Conservation (phyloP, 2,888 invertebrate genomes). For the Clepsis dumicolana region DNA sequence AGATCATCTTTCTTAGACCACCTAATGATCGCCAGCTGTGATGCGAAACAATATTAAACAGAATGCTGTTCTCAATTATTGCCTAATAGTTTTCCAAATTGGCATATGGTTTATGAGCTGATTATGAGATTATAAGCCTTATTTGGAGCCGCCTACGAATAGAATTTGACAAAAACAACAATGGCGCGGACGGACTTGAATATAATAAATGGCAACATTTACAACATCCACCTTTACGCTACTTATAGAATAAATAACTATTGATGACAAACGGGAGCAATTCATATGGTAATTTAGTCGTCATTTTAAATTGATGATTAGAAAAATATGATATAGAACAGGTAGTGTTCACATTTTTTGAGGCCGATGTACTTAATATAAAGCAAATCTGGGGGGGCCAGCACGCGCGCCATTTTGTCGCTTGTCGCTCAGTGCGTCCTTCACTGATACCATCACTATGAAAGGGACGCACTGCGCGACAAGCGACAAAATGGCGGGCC, state of each 20-base stretch:
- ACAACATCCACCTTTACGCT: not conserved
- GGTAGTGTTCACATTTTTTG: no score
- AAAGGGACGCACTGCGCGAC: no score
- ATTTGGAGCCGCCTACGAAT: conserved; percentile 12
- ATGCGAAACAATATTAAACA: not conserved
- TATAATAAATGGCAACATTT: not conserved
- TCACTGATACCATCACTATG: no score
- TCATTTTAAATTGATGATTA: not conserved
- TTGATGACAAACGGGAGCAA: not conserved
- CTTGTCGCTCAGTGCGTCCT: no score
- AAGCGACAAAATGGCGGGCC: no score
- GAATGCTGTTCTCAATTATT: conserved; percentile 5
- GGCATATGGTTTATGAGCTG: conserved; percentile 25
- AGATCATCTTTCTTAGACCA: conserved; percentile 2
- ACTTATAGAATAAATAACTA: not conserved
- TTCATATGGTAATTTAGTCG: not conserved
- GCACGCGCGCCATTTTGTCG: no score
- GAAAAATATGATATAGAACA: not conserved
- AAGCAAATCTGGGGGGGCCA: no score
- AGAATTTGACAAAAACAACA: conserved; percentile 14
- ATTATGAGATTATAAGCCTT: conserved; percentile 14
- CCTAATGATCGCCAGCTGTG: not conserved
- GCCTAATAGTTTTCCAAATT: conserved; percentile 21
- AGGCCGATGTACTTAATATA: no score
- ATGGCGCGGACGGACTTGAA: not conserved